phyloP scores from a whole-genome alignment of 2,797 vertebrate genomes.

The Sphenopsis melanotis region DNA sequence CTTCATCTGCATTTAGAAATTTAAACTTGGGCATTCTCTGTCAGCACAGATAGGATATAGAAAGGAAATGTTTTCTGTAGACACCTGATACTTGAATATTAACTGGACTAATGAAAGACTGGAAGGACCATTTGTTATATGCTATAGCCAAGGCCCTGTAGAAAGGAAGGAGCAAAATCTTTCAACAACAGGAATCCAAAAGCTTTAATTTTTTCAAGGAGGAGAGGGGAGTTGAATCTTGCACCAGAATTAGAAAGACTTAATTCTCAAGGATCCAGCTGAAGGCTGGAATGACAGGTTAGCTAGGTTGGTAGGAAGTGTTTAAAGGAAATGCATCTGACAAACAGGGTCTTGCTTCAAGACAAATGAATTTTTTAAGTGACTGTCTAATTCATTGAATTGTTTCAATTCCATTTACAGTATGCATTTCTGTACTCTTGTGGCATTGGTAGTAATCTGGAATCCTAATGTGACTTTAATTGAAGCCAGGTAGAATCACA shows the following conservation, averaged over 20 bases:
- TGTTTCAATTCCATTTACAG: background rate
- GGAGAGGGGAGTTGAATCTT: background rate
- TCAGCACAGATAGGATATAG: background rate
- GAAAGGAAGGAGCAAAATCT: background rate
- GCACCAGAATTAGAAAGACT: background rate
- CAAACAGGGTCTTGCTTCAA: background rate
- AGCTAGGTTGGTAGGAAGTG: background rate
- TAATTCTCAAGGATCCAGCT: background rate
- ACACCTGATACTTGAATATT: background rate
- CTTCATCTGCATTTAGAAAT: conserved; percentile 20
- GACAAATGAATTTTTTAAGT: background rate
- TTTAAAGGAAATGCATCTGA: background rate
- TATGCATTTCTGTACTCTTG: background rate
- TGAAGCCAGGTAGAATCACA: background rate
- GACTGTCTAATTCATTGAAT: background rate
- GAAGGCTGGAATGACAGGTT: background rate
- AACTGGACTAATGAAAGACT: background rate
- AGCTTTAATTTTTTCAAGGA: background rate
- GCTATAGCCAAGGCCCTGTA: background rate
- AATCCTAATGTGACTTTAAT: background rate
- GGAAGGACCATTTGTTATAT: background rate
- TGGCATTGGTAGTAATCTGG: background rate
- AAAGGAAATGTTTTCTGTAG: background rate
- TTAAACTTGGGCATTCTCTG: background rate
- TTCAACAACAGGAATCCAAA: background rate